phyloP scores from a whole-genome alignment of 2,797 vertebrate genomes.

The Sciaenops ocellatus region DNA sequence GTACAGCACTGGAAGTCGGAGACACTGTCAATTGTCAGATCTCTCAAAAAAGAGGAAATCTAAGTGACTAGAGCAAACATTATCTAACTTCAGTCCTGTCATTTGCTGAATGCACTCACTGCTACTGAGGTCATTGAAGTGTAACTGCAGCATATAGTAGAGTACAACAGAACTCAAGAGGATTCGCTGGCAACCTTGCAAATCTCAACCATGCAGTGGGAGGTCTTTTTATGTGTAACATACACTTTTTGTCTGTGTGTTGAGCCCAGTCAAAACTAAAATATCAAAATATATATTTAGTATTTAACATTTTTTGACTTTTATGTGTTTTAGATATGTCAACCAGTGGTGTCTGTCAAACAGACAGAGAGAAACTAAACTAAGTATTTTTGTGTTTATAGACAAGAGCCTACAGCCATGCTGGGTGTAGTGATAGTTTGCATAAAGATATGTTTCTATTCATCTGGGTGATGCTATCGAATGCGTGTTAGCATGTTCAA shows the following conservation, averaged over 20 bases:
- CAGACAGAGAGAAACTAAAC: too few relatives aligned
- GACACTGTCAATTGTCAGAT: slow-evolving; percentile 28
- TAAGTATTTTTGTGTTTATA: too few relatives aligned
- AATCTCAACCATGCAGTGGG: slow-evolving; percentile 5
- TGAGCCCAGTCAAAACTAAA: background rate
- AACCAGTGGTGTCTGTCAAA: too few relatives aligned
- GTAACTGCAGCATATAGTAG: slow-evolving; percentile 13
- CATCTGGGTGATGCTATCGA: too few relatives aligned
- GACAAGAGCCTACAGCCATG: too few relatives aligned
- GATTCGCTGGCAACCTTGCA: slow-evolving; percentile 9
- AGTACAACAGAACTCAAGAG: slow-evolving; percentile 10
- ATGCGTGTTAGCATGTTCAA: background rate
- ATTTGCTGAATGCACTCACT: slow-evolving; percentile 10
- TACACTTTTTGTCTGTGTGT: background rate
- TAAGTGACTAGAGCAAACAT: slow-evolving; percentile 22
- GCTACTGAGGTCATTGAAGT: slow-evolving; percentile 13
- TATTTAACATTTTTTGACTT: background rate
- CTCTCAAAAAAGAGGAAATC: slow-evolving; percentile 22
- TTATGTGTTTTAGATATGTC: too few relatives aligned
- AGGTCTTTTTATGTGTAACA: background rate
- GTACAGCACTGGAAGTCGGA: slow-evolving; percentile 1
- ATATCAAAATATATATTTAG: background rate
- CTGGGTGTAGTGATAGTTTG: too few relatives aligned
- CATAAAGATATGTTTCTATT: too few relatives aligned
- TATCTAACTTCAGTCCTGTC: slow-evolving; percentile 29